Evolutionary conservation across 2,797 vertebrate species (phyloP).

Genomic region (Ficedula albicollis): DNA sequence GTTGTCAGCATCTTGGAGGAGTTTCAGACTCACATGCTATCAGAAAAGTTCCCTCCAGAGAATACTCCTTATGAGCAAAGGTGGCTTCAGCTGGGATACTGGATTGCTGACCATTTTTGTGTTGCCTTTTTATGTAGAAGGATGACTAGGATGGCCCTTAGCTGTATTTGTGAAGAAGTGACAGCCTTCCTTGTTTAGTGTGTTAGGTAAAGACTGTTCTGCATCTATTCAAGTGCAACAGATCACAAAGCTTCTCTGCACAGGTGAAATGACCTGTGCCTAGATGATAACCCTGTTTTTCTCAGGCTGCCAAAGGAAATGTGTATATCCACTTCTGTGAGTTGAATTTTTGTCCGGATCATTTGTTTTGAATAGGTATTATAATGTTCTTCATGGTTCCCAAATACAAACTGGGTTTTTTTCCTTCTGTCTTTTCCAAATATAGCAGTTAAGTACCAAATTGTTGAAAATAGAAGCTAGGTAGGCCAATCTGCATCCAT

Average conservation of each 20-base stretch:
- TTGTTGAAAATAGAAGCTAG: neutral
- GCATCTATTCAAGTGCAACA: neutral
- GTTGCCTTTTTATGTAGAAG: neutral
- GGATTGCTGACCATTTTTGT: neutral
- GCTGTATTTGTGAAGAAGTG: neutral
- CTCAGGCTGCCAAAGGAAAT: neutral
- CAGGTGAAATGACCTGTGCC: neutral
- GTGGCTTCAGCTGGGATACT: neutral
- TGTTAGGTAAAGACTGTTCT: neutral
- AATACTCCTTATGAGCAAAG: neutral
- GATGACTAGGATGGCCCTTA: neutral
- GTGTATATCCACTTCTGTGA: neutral
- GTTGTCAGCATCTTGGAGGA: neutral
- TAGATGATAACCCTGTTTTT: neutral
- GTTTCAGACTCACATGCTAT: neutral
- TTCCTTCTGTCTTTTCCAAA: neutral
- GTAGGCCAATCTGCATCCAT: neutral
- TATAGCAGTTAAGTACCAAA: neutral
- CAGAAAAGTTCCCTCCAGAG: neutral
- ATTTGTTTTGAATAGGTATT: neutral
- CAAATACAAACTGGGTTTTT: neutral
- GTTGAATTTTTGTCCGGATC: neutral
- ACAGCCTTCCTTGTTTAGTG: neutral
- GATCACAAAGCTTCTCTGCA: neutral
- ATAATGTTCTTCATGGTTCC: neutral